Percentiles rank a stretch among this genome's conserved stretches.
Conservation (phyloP, 2,797 vertebrate genomes). For the Amphiprion clarkii region DNA sequence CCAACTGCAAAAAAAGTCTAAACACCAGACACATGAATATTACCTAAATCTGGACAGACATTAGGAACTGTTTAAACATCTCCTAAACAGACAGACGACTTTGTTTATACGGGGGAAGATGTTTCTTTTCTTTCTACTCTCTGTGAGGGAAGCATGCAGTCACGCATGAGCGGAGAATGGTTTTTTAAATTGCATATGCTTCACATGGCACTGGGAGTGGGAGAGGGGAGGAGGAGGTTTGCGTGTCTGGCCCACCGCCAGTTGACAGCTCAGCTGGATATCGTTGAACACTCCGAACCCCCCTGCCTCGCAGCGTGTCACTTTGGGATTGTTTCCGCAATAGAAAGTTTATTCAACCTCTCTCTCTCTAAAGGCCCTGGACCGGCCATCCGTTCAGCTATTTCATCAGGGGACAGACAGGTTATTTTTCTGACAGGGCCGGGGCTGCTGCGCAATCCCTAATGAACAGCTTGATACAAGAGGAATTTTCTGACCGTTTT, state of each 20-base stretch:
- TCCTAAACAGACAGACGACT: conserved; percentile 80
- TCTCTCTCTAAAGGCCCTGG: conserved; percentile 89
- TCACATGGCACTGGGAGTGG: conserved; percentile 85
- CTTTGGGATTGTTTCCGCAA: conserved; percentile 93
- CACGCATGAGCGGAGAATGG: conserved; percentile 86
- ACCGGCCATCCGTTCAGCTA: conserved; percentile 88
- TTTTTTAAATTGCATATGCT: conserved; percentile 87
- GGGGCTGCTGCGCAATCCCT: conserved; percentile 88
- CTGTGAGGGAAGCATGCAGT: conserved; percentile 80
- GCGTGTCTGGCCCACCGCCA: conserved; percentile 94
- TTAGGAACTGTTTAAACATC: conserved; percentile 81
- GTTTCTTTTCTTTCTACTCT: conserved; percentile 74
- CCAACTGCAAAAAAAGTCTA: conserved; percentile 58
- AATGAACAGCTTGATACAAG: conserved; percentile 93
- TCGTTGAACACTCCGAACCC: conserved; percentile 90
- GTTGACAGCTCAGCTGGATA: conserved; percentile 96
- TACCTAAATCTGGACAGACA: conserved; percentile 76
- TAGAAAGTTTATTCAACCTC: conserved; percentile 98
- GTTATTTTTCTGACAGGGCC: conserved; percentile 95
- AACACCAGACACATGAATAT: conserved; percentile 73
- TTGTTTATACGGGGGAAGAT: conserved; percentile 80
- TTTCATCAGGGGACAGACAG: conserved; percentile 89
- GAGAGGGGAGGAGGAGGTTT: conserved; percentile 76
- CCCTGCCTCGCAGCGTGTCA: conserved; percentile 90
- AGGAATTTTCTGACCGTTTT: conserved; percentile 93